Conservation (phyloP, 2,113 vertebrate genomes). For the Philantomba maxwellii region DNA sequence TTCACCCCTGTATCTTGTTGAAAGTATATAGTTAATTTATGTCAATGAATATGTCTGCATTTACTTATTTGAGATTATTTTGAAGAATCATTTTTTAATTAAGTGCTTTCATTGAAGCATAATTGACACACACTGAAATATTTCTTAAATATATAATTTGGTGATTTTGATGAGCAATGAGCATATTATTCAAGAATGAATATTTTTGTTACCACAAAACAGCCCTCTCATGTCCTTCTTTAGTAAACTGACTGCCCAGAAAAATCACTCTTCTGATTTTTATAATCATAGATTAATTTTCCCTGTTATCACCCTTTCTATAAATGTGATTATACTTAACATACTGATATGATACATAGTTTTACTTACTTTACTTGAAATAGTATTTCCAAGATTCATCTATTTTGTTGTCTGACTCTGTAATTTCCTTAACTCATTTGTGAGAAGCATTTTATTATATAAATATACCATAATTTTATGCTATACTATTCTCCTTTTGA, state of each 20-base stretch:
- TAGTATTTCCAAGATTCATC: not conserved
- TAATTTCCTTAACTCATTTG: not conserved
- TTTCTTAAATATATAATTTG: not conserved
- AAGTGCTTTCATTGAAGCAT: not conserved
- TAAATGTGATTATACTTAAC: not conserved
- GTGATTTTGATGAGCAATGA: not conserved
- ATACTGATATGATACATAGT: accelerated
- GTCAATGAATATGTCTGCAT: accelerated
- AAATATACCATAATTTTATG: not conserved
- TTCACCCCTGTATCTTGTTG: not conserved
- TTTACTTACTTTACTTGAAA: not conserved
- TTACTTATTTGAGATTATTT: not conserved
- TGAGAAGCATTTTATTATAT: not conserved
- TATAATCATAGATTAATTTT: not conserved
- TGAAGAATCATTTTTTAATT: not conserved
- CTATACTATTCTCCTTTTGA: not conserved
- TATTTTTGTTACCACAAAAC: not conserved
- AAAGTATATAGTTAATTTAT: not conserved
- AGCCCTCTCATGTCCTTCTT: not conserved
- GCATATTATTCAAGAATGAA: not conserved
- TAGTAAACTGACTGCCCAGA: not conserved
- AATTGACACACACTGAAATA: not conserved
- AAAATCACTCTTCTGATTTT: not conserved
- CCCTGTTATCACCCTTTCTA: not conserved
- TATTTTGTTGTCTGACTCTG: not conserved